Evolutionary conservation across 2,113 vertebrate species (phyloP).

Genomic region (Caracal caracal): DNA sequence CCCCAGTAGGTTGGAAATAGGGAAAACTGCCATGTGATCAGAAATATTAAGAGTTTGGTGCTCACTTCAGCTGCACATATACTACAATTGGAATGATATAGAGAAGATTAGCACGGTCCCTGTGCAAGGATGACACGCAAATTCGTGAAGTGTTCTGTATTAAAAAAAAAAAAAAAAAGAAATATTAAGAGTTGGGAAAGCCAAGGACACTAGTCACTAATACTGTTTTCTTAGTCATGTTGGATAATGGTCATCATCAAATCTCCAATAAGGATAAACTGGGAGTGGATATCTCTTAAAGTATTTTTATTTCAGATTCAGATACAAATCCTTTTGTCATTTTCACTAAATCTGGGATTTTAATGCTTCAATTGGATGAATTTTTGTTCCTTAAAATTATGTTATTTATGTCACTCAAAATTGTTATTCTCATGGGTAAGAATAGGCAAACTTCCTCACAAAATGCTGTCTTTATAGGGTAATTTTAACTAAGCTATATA

Average conservation of each 20-base stretch:
- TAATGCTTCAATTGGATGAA: neutral
- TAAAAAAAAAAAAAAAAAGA: no score
- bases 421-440: neutral
- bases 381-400: neutral
- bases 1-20: neutral
- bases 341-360: neutral
- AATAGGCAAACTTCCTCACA: neutral
- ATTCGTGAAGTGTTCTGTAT: no score
- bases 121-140: no score
- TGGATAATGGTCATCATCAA: neutral
- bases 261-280: neutral
- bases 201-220: neutral
- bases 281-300: neutral
- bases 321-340: neutral
- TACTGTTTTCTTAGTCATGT: neutral
- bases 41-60: neutral
- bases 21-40: neutral
- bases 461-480: neutral
- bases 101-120: no score
- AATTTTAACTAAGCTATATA: neutral
- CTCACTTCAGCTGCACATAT: no score
- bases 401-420: neutral
- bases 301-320: neutral
- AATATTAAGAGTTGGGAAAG: neutral
- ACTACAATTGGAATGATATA: no score